Evolutionary conservation across 2,113 vertebrate species (phyloP).

Genomic region (Lophotis ruficrista): DNA sequence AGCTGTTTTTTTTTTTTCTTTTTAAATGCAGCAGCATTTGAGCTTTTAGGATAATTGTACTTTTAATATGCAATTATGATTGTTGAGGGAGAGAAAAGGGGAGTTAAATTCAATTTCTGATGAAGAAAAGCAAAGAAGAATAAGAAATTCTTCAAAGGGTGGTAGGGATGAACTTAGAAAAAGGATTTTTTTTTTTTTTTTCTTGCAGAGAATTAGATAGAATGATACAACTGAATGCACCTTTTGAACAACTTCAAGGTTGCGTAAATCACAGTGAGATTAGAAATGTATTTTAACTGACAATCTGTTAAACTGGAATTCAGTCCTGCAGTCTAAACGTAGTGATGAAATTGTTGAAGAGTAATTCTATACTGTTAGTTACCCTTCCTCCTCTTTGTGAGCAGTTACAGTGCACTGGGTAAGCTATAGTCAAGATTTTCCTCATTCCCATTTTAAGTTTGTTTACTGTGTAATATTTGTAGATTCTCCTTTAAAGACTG

Average conservation of each 20-base stretch:
- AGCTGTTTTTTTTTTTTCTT: not conserved
- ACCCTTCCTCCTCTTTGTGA: not conserved
- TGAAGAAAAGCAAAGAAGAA: not conserved
- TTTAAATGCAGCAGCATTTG: accelerated
- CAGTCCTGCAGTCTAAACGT: not conserved
- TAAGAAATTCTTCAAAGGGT: not conserved
- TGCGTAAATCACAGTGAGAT: not conserved
- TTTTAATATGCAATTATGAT: not conserved
- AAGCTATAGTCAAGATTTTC: not conserved
- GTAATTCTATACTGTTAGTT: not conserved
- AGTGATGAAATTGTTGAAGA: not conserved
- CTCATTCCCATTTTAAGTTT: not conserved
- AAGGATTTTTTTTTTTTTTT: not conserved
- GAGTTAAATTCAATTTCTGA: not conserved
- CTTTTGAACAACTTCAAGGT: not conserved
- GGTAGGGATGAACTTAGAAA: not conserved
- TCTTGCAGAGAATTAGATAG: not conserved
- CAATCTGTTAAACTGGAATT: not conserved
- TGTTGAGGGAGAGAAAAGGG: not conserved
- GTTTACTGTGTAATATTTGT: not conserved
- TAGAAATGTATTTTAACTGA: not conserved
- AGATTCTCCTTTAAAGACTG: not conserved
- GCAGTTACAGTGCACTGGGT: not conserved
- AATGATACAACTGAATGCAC: not conserved
- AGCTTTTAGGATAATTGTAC: not conserved